Conservation (phyloP, 2,888 invertebrate genomes). For the Hedychridium roseum region DNA sequence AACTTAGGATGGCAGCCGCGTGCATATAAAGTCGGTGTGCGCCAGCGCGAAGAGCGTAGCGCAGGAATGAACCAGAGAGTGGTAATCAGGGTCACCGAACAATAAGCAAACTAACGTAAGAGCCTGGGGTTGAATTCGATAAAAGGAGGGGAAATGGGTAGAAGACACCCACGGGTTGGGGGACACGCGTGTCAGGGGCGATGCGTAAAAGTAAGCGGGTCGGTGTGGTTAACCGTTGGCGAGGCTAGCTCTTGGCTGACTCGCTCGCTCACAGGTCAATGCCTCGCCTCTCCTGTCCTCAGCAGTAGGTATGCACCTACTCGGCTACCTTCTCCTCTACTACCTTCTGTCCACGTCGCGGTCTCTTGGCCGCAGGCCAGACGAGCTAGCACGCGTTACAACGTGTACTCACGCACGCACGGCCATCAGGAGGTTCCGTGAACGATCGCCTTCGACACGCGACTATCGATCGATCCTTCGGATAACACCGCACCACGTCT, state of each 20-base stretch:
- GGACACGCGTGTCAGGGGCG: no score
- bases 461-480: conserved; percentile 2
- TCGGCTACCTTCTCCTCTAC: conserved; percentile 33
- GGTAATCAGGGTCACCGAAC: no score
- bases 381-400: conserved; percentile 29
- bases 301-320: conserved; percentile 34
- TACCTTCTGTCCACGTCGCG: conserved; percentile 5
- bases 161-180: no score
- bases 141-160: no score
- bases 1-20: no score
- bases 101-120: no score
- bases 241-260: not conserved
- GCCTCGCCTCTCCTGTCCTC: conserved; percentile 53
- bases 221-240: conserved; percentile 46
- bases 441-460: conserved; percentile 10
- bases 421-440: conserved; percentile 22
- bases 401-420: conserved; percentile 13
- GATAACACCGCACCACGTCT: no score
- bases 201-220: conserved; percentile 35
- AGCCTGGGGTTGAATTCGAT: no score
- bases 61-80: no score
- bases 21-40: no score
- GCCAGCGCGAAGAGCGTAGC: no score
- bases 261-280: conserved; percentile 49
- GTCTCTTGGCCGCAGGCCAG: conserved; percentile 16